Conservation (phyloP, 2,797 vertebrate genomes). For the Phrynocephalus vlangalii region DNA sequence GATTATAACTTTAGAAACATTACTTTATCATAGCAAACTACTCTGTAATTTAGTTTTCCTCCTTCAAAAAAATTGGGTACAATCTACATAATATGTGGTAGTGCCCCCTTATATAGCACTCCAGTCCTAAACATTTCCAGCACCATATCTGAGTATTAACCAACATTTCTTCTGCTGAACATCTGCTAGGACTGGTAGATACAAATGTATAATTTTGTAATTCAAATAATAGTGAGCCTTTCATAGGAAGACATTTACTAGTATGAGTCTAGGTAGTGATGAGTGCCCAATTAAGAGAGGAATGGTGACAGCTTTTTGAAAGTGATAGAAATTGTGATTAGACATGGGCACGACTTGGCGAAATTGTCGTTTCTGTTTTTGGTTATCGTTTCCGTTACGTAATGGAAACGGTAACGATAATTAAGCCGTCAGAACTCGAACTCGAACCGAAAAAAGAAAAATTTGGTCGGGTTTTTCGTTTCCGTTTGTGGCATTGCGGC, state of each 20-base stretch:
- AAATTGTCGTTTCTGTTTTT: too few relatives aligned
- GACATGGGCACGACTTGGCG: too few relatives aligned
- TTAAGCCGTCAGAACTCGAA: too few relatives aligned
- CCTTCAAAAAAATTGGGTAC: neutral
- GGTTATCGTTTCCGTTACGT: too few relatives aligned
- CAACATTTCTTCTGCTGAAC: neutral
- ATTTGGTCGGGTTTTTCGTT: too few relatives aligned
- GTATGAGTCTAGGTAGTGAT: neutral
- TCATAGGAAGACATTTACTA: neutral
- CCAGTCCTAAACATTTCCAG: neutral
- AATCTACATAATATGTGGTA: neutral
- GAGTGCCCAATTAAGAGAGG: neutral
- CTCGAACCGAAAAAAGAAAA: too few relatives aligned
- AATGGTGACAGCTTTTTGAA: neutral
- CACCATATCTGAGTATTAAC: neutral
- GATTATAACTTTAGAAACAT: constrained; percentile 46
- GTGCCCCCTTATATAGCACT: neutral
- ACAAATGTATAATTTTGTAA: neutral
- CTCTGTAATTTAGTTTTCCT: constrained; percentile 44
- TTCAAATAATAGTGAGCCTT: neutral
- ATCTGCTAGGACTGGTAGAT: neutral
- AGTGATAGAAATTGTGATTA: neutral
- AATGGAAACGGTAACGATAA: too few relatives aligned
- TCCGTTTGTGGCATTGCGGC: too few relatives aligned
- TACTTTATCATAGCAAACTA: constrained; percentile 52